Conservation (phyloP, 2,888 invertebrate genomes). For the Acanthosepion pharaonis region DNA sequence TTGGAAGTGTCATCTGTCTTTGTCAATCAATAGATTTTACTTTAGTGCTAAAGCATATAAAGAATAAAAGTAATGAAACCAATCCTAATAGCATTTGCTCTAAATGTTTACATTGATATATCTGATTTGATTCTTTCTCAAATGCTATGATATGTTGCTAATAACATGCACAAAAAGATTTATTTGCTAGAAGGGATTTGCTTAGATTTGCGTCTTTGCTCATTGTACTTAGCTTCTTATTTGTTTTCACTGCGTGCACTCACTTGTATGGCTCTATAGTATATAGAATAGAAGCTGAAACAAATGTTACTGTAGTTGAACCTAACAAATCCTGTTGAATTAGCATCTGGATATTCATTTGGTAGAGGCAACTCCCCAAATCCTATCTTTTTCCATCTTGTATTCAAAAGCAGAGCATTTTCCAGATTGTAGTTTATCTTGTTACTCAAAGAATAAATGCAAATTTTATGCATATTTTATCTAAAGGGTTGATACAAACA, state of each 20-base stretch:
- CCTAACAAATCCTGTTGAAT: neutral
- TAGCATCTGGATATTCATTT: neutral
- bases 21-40: neutral
- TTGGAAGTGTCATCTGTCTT: neutral
- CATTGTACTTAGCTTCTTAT: no score
- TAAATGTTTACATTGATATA: neutral
- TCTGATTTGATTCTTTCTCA: neutral
- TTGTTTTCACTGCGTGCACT: no score
- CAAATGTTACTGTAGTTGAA: neutral
- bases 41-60: neutral
- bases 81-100: conserved; percentile 5
- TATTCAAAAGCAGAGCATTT: neutral
- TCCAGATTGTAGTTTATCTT: neutral
- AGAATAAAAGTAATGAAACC: neutral
- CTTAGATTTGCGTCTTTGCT: neutral
- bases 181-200: neutral
- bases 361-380: neutral
- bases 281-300: neutral
- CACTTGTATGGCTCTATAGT: no score
- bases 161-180: conserved; percentile 11
- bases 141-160: neutral
- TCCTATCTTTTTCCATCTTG: neutral
- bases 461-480: no score
- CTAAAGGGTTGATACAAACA: no score
- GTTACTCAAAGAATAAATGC: neutral